These are phyloP conservation scores for Catharus fuscescens DNA, from an alignment of 2,113 vertebrate species.

Conservation along the genomic window DNA sequence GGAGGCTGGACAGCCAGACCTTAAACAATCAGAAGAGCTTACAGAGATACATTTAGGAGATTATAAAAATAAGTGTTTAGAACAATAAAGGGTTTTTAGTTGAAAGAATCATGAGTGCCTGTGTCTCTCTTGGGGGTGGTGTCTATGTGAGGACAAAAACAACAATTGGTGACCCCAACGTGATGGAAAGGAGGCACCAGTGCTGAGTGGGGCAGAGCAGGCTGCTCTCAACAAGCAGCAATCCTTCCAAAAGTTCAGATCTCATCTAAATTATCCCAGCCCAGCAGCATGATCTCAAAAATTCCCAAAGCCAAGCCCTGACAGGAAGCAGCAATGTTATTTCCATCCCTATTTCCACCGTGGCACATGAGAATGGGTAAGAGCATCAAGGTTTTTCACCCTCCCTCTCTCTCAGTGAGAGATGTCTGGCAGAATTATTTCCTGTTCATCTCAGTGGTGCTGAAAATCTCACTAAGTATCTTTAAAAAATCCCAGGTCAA, in stretches of 20 bases:
- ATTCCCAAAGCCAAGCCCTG: not conserved
- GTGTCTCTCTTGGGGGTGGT: too few relatives aligned
- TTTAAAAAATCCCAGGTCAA: constrained; percentile 9
- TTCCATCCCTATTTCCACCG: not conserved
- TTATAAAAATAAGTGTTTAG: too few relatives aligned
- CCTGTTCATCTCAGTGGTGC: not conserved
- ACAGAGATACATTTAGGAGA: too few relatives aligned
- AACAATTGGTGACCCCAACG: too few relatives aligned
- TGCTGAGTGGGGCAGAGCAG: not conserved
- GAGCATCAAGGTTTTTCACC: not conserved
- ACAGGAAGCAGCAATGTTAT: not conserved
- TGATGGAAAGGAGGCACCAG: not conserved
- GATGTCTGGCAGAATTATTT: not conserved
- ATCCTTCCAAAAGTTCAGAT: not conserved
- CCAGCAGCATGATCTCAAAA: not conserved
- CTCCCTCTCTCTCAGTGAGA: not conserved
- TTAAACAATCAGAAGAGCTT: too few relatives aligned
- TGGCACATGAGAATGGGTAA: rapidly evolving
- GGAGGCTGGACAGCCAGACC: too few relatives aligned
- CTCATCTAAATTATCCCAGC: not conserved
- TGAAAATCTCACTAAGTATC: not conserved
- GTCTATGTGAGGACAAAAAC: too few relatives aligned
- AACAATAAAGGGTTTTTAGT: too few relatives aligned
- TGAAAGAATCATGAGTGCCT: too few relatives aligned
- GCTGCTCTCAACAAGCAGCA: not conserved